These are phyloP conservation scores for Caranx melampygus DNA, from an alignment of 2,113 vertebrate species.

Conservation along the genomic window DNA sequence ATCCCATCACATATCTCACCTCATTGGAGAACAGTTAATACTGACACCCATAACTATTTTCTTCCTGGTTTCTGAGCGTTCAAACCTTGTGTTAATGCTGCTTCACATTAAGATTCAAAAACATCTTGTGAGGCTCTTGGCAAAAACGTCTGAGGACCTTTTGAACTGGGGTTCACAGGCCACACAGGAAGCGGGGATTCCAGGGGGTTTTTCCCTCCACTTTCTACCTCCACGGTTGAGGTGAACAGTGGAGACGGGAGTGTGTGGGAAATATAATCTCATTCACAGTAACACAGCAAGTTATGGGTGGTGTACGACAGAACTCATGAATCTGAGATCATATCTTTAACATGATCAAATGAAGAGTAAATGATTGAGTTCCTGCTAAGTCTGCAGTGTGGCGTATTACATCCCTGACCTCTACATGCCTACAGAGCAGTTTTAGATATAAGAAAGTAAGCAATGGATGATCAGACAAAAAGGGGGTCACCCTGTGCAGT, in stretches of 20 bases:
- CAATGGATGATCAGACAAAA: background rate
- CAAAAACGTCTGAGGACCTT: background rate
- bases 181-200: slow-evolving; percentile 70
- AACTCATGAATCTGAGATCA: slow-evolving; percentile 14
- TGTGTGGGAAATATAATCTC: slow-evolving; percentile 61
- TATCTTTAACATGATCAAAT: slow-evolving; percentile 47
- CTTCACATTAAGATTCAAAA: background rate
- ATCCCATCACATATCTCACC: background rate
- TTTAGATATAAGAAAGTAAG: background rate
- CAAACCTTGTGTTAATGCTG: background rate
- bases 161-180: slow-evolving; percentile 56
- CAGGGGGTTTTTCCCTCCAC: slow-evolving; percentile 67
- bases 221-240: slow-evolving; percentile 74
- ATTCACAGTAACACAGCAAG: slow-evolving; percentile 11
- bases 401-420: background rate
- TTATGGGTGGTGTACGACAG: slow-evolving; percentile 11
- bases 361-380: slow-evolving; percentile 45
- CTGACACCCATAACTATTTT: background rate
- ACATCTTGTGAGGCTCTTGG: slow-evolving; percentile 7
- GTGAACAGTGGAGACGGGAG: slow-evolving; percentile 63
- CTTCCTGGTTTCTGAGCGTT: background rate
- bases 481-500: background rate
- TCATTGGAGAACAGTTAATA: background rate
- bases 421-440: background rate
- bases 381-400: slow-evolving; percentile 39